Conservation (phyloP, 2,888 invertebrate genomes). For the Antitype chi region DNA sequence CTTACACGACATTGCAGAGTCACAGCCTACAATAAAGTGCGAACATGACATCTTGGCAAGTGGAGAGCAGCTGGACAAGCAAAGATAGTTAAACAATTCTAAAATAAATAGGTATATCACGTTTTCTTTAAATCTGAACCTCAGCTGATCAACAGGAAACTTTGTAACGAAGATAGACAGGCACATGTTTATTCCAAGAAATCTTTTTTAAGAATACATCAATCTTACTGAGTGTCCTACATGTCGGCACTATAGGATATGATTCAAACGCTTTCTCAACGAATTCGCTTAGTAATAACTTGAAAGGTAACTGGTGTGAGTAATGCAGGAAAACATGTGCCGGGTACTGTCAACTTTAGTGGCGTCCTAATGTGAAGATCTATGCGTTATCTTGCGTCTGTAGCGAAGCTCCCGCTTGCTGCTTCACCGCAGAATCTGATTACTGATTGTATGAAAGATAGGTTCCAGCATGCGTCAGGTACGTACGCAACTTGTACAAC, state of each 20-base stretch:
- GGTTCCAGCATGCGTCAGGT: conserved; percentile 47
- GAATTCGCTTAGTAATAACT: conserved; percentile 67
- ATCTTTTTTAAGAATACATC: conserved; percentile 11
- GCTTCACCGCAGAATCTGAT: conserved; percentile 65
- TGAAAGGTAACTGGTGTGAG: conserved; percentile 64
- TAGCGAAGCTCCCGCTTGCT: conserved; percentile 70
- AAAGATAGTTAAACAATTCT: not conserved
- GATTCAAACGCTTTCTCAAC: conserved; percentile 73
- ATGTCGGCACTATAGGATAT: conserved; percentile 48
- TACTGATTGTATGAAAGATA: conserved; percentile 68
- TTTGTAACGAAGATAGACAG: not conserved
- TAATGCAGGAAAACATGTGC: conserved; percentile 75
- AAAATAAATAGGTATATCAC: not conserved
- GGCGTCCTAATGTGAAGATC: conserved; percentile 76
- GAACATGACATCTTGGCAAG: conserved; percentile 6
- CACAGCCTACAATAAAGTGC: conserved; percentile 9
- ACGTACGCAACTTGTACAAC: conserved; percentile 54
- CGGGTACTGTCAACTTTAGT: conserved; percentile 75
- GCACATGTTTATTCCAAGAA: conserved; percentile 21
- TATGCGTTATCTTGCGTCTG: conserved; percentile 75
- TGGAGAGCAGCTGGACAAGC: not conserved
- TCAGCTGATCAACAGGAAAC: not conserved
- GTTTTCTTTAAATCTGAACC: not conserved
- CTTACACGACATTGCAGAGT: conserved; percentile 37
- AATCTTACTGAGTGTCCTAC: conserved; percentile 39